Conservation (phyloP, 1,140 invertebrate species). For the Neuroterus valhalla region DNA sequence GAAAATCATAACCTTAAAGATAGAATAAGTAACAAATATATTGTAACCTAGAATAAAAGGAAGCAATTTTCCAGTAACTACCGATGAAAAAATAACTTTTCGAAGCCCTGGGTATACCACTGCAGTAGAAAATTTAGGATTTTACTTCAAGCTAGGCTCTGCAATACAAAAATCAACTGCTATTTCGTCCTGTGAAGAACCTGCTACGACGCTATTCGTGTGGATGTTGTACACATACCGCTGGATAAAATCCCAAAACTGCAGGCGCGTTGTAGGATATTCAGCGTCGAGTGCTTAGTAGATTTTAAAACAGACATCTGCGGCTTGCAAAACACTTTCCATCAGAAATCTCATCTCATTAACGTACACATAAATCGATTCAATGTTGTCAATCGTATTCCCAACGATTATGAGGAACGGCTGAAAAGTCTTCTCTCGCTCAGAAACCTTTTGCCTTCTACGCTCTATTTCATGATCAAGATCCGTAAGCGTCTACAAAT, state of each 20-base stretch:
- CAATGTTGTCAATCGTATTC: neutral
- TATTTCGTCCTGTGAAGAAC: neutral
- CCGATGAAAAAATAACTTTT: slow-evolving; percentile 30
- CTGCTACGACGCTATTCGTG: neutral
- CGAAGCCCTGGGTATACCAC: no score
- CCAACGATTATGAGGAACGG: neutral
- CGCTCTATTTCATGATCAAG: neutral
- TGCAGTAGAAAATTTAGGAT: neutral
- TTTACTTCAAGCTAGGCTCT: neutral
- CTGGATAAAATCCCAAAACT: neutral
- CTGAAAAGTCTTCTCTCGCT: neutral
- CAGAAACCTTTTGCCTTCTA: neutral
- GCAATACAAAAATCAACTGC: neutral
- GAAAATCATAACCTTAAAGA: no score
- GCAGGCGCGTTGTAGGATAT: slow-evolving; percentile 2
- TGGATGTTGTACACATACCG: neutral
- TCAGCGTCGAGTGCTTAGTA: neutral
- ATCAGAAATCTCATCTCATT: neutral
- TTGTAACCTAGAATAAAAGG: slow-evolving; percentile 32
- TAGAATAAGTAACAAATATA: slow-evolving; percentile 34
- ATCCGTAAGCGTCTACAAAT: neutral
- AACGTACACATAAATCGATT: slow-evolving; percentile 1
- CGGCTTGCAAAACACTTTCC: neutral
- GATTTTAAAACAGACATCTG: slow-evolving; percentile 22
- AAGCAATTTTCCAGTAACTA: neutral